Conservation (phyloP, 1,140 invertebrate genomes). For the Planococcus citri region DNA sequence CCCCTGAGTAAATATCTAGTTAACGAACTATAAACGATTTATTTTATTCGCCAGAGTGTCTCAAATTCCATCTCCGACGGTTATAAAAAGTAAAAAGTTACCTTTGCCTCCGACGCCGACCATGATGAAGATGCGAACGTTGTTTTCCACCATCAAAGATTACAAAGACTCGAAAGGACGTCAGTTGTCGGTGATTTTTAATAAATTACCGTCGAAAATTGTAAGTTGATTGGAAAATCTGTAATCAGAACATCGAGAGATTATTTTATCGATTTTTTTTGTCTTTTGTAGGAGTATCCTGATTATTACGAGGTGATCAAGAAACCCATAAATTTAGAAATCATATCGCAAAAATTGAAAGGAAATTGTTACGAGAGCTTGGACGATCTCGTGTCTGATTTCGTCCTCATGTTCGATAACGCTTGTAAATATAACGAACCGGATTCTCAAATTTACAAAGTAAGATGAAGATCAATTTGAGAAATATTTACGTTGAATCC, state of each 20-base stretch:
- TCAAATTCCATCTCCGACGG: conserved; percentile 4
- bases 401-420: conserved; percentile 97
- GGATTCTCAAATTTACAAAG: conserved; percentile 96
- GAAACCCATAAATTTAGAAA: conserved; percentile 93
- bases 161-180: conserved; percentile 78
- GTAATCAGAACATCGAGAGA: background rate
- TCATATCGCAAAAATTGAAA: conserved; percentile 75
- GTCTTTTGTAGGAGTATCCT: conserved; percentile 65
- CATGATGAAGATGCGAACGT: conserved; percentile 60
- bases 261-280: conserved; percentile 10
- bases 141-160: conserved; percentile 81
- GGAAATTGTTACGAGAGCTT: conserved; percentile 60
- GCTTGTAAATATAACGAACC: conserved; percentile 99
- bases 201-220: conserved; percentile 84
- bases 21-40: background rate
- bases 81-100: conserved; percentile 21
- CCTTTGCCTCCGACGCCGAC: conserved; percentile 22
- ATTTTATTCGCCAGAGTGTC: conserved; percentile 14
- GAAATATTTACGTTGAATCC: too few species aligned
- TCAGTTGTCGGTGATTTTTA: conserved; percentile 79
- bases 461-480: conserved; percentile 33
- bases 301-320: conserved; percentile 98
- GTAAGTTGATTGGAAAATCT: conserved; percentile 39
- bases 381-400: conserved; percentile 83
- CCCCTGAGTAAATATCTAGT: too few species aligned